Evolutionary conservation across 2,888 invertebrate species (phyloP).

Genomic region (Thereva nobilitata): DNA sequence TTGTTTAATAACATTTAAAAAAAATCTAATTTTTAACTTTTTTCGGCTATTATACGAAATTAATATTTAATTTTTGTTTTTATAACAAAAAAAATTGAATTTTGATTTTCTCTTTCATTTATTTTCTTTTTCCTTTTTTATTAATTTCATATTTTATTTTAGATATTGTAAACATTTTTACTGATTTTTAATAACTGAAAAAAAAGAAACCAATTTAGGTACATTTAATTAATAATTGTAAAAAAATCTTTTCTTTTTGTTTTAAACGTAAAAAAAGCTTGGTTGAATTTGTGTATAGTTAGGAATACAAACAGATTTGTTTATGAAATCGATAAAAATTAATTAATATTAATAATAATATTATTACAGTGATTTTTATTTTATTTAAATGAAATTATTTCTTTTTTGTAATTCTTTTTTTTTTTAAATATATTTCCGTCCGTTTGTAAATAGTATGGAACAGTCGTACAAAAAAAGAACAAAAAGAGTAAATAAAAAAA

Average conservation of each 20-base stretch:
- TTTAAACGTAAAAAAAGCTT: not conserved
- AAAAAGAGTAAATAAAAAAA: not conserved
- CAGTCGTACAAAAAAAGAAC: slow-evolving; percentile 15
- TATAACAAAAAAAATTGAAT: not conserved
- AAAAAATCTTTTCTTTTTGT: too few species aligned
- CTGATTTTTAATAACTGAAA: too few species aligned
- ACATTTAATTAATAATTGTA: too few species aligned
- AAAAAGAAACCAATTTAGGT: too few species aligned
- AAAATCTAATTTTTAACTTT: not conserved
- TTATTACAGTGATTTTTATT: slow-evolving; percentile 8
- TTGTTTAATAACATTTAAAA: slow-evolving; percentile 2
- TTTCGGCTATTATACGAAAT: slow-evolving; percentile 7
- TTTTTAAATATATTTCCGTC: slow-evolving; percentile 28
- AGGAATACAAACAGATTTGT: not conserved
- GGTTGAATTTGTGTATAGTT: slow-evolving; percentile 4
- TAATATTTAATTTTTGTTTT: slow-evolving; percentile 23
- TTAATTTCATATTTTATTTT: too few species aligned
- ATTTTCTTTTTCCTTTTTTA: too few species aligned
- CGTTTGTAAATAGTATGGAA: slow-evolving; percentile 18
- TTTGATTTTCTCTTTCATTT: too few species aligned
- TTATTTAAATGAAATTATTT: too few species aligned
- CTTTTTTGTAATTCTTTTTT: slow-evolving; percentile 3
- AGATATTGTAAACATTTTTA: too few species aligned
- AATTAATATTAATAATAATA: not conserved
- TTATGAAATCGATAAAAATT: slow-evolving; percentile 15